A percentile compares a stretch with the other conserved stretches of the same genome.
These are phyloP conservation scores for Calypte anna DNA, from an alignment of 2,113 vertebrate genomes.

Conservation along the genomic window DNA sequence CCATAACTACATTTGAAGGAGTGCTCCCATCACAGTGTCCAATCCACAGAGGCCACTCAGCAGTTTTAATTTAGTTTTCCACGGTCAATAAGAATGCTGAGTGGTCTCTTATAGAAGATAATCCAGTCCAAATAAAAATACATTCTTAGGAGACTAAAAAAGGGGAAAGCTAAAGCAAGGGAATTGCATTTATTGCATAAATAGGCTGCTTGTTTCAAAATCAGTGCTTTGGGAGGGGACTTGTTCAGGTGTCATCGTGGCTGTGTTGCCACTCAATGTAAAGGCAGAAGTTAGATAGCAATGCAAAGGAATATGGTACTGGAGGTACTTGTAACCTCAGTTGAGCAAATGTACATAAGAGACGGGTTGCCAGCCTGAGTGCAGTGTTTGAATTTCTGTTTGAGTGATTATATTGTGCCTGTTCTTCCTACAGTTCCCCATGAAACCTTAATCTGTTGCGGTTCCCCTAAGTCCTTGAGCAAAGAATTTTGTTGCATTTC, in stretches of 20 bases:
- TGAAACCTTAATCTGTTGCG: not conserved
- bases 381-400: not conserved
- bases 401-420: not conserved
- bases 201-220: not conserved
- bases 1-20: not conserved
- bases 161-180: not conserved
- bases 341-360: accelerated
- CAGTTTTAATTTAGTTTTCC: not conserved
- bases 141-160: not conserved
- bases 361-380: not conserved
- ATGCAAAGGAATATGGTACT: not conserved
- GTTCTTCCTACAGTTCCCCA: not conserved
- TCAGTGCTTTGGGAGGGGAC: not conserved
- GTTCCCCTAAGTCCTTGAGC: not conserved
- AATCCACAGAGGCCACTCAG: not conserved
- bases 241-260: accelerated
- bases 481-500: not conserved
- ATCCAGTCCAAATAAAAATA: not conserved
- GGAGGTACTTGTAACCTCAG: accelerated
- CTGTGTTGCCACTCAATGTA: not conserved
- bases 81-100: not conserved
- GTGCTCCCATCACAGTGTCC: not conserved
- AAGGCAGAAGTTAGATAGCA: not conserved
- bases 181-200: not conserved
- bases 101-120: not conserved